Evolutionary conservation across 2,888 invertebrate species (phyloP).

Genomic region (Microplitis deprimator): DNA sequence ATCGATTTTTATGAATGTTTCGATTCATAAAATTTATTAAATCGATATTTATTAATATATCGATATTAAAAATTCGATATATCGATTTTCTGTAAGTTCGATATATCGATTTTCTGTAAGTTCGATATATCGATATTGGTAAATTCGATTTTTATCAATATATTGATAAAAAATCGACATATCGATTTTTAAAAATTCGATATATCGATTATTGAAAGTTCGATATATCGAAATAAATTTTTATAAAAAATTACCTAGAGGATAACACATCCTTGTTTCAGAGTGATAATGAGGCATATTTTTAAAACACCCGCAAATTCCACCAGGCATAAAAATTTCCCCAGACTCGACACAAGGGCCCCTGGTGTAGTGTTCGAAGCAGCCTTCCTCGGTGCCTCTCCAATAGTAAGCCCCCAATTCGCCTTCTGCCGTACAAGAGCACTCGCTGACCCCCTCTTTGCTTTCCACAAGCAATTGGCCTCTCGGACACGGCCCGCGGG

Average conservation of each 20-base stretch:
- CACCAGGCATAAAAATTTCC: slow-evolving; percentile 83
- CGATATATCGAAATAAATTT: slow-evolving; percentile 9
- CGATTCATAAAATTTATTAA: too few relatives aligned
- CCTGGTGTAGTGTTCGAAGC: slow-evolving; percentile 84
- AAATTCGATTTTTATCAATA: too few relatives aligned
- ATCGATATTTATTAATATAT: neutral
- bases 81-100: neutral
- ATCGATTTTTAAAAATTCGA: too few relatives aligned
- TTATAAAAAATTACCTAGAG: slow-evolving; percentile 74
- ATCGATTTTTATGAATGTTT: neutral
- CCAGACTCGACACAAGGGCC: slow-evolving; percentile 86
- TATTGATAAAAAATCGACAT: too few relatives aligned
- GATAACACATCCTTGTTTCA: slow-evolving; percentile 80
- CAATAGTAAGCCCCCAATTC: slow-evolving; percentile 75
- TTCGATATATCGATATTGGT: too few relatives aligned
- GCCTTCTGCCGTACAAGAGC: slow-evolving; percentile 76
- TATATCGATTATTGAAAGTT: neutral
- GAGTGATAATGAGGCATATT: slow-evolving; percentile 83
- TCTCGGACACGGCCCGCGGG: slow-evolving; percentile 83
- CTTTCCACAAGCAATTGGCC: slow-evolving; percentile 80
- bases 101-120: neutral
- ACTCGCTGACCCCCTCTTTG: slow-evolving; percentile 77
- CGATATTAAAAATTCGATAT: neutral
- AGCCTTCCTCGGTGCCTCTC: slow-evolving; percentile 76
- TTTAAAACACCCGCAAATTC: slow-evolving; percentile 81